Evolutionary conservation across 2,113 vertebrate genomes (phyloP).

Genomic region (Martes martes): DNA sequence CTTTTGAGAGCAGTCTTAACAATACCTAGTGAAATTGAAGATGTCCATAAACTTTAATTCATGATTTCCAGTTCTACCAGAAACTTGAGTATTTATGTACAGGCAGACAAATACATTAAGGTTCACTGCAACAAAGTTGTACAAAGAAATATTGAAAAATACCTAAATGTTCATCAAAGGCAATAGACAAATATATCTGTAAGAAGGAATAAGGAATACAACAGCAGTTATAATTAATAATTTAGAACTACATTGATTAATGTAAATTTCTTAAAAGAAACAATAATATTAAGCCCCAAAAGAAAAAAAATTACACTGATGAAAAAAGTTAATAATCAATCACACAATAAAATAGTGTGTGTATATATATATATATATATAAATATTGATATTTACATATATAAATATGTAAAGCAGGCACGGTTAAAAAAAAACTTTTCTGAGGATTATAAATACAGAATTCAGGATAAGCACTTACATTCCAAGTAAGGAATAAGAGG

Average conservation of each 20-base stretch:
- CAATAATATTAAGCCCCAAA: neutral
- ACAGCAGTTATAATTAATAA: neutral
- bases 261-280: neutral
- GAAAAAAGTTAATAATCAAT: neutral
- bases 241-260: neutral
- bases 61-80: neutral
- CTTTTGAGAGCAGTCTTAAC: neutral
- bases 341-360: neutral
- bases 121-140: neutral
- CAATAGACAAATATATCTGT: neutral
- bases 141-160: neutral
- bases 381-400: neutral
- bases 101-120: neutral
- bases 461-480: neutral
- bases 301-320: neutral
- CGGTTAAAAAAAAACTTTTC: neutral
- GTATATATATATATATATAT: neutral
- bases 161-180: neutral
- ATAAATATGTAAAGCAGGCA: neutral
- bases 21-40: neutral
- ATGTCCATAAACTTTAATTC: neutral
- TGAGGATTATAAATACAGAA: neutral
- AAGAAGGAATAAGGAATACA: neutral
- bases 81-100: neutral
- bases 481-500: neutral